Conservation (phyloP, 1,140 invertebrate genomes). For the Zaprionus ghesquierei region DNA sequence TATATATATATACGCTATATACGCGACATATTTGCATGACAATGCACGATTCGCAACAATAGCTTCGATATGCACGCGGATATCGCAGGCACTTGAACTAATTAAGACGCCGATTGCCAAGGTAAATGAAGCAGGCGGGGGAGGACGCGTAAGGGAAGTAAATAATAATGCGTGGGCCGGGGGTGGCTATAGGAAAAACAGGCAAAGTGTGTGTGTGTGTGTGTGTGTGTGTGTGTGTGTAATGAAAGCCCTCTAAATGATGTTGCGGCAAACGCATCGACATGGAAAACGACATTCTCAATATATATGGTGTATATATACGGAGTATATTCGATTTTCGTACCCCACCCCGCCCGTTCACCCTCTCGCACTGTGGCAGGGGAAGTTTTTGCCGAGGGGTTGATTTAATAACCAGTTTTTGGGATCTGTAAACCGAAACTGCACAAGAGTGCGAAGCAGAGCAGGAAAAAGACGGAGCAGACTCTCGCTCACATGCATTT, state of each 20-base stretch:
- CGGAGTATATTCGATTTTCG: not conserved
- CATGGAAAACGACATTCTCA: not conserved
- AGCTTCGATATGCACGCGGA: not conserved
- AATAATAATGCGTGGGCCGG: not conserved
- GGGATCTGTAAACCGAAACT: not conserved
- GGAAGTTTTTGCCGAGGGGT: not conserved
- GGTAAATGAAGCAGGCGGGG: constrained; percentile 5
- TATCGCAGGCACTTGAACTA: constrained; percentile 44
- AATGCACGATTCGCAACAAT: not conserved
- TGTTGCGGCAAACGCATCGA: constrained; percentile 30
- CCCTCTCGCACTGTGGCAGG: not conserved
- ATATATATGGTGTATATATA: too few species aligned
- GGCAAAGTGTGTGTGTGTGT: too few species aligned
- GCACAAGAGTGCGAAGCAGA: not conserved
- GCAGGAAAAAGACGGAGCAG: not conserved
- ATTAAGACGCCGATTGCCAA: constrained; percentile 41
- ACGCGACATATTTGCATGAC: not conserved
- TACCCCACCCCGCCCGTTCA: not conserved
- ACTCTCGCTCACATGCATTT: not conserved
- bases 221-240: too few species aligned
- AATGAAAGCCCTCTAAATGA: constrained; percentile 38
- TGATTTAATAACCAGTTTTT: not conserved
- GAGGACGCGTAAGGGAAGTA: not conserved
- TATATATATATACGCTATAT: not conserved
- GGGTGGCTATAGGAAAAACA: not conserved